Evolutionary conservation across 1,140 invertebrate genomes (phyloP), one percentile per base, ranked within the genome.

Genomic region (Pomacea maculata): DNA sequence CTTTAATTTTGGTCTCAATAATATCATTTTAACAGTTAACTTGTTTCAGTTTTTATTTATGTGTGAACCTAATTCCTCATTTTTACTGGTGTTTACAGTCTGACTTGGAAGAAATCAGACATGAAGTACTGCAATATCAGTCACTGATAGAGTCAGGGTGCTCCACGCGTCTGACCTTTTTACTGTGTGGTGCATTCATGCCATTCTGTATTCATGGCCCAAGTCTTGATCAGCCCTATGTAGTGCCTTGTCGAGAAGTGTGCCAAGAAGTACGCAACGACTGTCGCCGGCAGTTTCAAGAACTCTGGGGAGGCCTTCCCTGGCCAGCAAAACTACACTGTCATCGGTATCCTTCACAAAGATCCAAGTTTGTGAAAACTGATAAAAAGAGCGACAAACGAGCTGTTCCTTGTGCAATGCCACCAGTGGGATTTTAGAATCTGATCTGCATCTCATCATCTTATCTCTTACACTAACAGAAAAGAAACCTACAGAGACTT

Each of bases 251-350:
- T 63, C 68, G 82, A 14, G 84, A 85, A 76, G 68, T 83, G 14
- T 85, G 84, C 75, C 80, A 83, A 77, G 79, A 82, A 73, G 81
- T 83, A 29, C 79, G 70, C 15, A 71, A 80, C 25, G 68, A 82
- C 54, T 82, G 82, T 71, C 76, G 78, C 29, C 61, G 71, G 1
- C 72, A 82, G 78, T 83, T 80, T 57, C 72, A 81, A 14, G 70
- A 79, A 17, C 61, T n/a, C 34, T 75, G 82, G 45, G 57, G 52
- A 29, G 84, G 84, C n/a, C 61, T 85, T 8, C 82, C 82, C 57
- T 85, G 84, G 84, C 84, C 84, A 57, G 79, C 80, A 17, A 85
- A 85, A 73, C 79, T 85, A 19, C 84, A 85, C 77, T 85, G 84
- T 29, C 82, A 85, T 65, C 80, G 84, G 1, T 85, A 77, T 68